Base-by-base conservation (phyloP, 2,888 invertebrate species). In the Agrotis puta region DNA sequence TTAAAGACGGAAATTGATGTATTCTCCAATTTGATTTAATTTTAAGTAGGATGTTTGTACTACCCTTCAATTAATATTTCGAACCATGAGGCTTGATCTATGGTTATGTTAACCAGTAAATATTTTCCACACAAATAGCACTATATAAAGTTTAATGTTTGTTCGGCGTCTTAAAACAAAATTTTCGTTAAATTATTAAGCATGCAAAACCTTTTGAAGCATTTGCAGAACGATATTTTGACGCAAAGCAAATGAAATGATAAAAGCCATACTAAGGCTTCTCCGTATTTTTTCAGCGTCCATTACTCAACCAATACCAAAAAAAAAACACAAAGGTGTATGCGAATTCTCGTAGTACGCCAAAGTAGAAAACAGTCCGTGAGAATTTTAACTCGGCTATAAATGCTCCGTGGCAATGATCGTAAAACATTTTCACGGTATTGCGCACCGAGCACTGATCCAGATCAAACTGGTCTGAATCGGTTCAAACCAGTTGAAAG, bases 341-440 rank as follows among this genome's bases (percentile, higher is more conserved):
- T 64, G 72, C 80, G 79, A 80, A 63, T 75, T 78, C 81, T 81
- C 70, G 64, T 69, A 73, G 77, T 84, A 72, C 70, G 77, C 64
- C 71, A 85, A 70, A 74, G 81, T 73, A 70, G 77, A 79, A 79
- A 77, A 79, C 75, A 85, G 83, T 82, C 85, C 88, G 88, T 84
- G 89, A 90, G 90, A 92, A 93, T 93, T 94, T 93, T 91, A 92
- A 93, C 92, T 91, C 89, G 71, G 74, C 89, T 87, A 88, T 92
- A 91, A 92, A 91, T 88, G 91, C 88, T 84, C 85, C 72, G 86
- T 86, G 85, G 90, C 90, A 91, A 91, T 91, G 92, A 91, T 93
- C 93, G 91, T 93, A 93, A 94, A 94, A 88, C 88, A 92, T 93
- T 92, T 88, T 88, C 89, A 88, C 89, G 88, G 91, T 89, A 90